Conservation (phyloP, 1,140 invertebrate genomes). For the Drosophila grimshawi region DNA sequence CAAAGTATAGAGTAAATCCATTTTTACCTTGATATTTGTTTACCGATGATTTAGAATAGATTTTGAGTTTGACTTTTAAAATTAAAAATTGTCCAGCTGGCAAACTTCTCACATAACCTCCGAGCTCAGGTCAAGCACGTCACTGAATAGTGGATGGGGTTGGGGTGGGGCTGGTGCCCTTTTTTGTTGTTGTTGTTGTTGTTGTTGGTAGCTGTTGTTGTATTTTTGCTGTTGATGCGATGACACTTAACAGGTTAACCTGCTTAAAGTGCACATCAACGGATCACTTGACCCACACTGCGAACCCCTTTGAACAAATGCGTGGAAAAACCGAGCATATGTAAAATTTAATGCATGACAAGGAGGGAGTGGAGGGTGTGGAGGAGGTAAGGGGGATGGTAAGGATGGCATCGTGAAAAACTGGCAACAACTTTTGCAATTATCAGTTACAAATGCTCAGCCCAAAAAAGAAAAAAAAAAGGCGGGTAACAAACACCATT, state of each 20-base stretch:
- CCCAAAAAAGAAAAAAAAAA: conserved; percentile 2
- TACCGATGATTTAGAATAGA: no score
- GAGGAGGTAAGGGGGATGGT: background rate
- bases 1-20: no score
- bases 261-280: conserved; percentile 80
- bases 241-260: conserved; percentile 76
- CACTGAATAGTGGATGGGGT: background rate
- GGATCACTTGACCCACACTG: conserved; percentile 68
- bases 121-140: no score
- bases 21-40: no score
- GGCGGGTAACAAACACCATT: conserved; percentile 62
- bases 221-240: conserved; percentile 2
- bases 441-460: conserved; percentile 67
- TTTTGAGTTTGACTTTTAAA: no score
- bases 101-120: no score
- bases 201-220: background rate
- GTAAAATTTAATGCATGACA: conserved; percentile 53
- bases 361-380: no score
- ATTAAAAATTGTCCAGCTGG: no score
- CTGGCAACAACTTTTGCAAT: conserved; percentile 62
- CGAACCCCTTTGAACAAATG: conserved; percentile 4
- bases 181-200: background rate
- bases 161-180: conserved; percentile 1
- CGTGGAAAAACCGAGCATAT: conserved; percentile 59
- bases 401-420: conserved; percentile 11